These are phyloP conservation scores for Colistium nudipinnis DNA, from an alignment of 2,113 vertebrate genomes.

Conservation along the genomic window DNA sequence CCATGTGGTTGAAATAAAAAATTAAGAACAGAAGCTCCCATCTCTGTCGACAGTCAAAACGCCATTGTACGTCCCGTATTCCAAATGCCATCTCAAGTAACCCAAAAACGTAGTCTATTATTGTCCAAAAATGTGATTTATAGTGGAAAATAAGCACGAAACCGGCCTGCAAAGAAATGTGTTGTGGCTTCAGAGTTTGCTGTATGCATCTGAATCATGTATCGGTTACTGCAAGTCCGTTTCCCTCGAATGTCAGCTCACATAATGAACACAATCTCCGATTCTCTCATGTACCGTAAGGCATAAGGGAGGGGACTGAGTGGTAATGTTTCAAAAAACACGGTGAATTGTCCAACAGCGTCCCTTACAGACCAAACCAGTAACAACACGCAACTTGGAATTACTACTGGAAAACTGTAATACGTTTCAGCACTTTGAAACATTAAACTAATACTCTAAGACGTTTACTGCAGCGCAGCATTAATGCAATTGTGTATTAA, in stretches of 20 bases:
- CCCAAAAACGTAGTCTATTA: background rate
- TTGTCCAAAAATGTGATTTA: fast-evolving
- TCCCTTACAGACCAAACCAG: slow-evolving; percentile 42
- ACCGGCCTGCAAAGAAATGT: fast-evolving
- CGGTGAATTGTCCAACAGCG: slow-evolving; percentile 56
- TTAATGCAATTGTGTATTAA: too few species aligned
- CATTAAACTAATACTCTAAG: fast-evolving
- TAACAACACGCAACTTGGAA: background rate
- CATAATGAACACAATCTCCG: background rate
- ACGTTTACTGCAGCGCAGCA: fast-evolving
- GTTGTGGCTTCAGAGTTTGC: fast-evolving
- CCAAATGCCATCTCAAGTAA: slow-evolving; percentile 28
- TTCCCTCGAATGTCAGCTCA: background rate
- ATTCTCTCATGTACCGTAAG: background rate
- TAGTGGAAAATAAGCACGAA: fast-evolving
- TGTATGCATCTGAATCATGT: background rate
- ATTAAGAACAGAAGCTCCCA: slow-evolving; percentile 15
- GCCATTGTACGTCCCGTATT: slow-evolving; percentile 31
- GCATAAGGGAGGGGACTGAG: slow-evolving; percentile 26
- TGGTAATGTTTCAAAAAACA: background rate
- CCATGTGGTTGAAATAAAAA: background rate
- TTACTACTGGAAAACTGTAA: background rate
- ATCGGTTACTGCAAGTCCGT: background rate
- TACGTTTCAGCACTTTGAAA: background rate
- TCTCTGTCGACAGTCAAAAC: slow-evolving; percentile 7